phyloP scores from a whole-genome alignment of 2,888 invertebrate species.

The Lithophane semibrunnea region DNA sequence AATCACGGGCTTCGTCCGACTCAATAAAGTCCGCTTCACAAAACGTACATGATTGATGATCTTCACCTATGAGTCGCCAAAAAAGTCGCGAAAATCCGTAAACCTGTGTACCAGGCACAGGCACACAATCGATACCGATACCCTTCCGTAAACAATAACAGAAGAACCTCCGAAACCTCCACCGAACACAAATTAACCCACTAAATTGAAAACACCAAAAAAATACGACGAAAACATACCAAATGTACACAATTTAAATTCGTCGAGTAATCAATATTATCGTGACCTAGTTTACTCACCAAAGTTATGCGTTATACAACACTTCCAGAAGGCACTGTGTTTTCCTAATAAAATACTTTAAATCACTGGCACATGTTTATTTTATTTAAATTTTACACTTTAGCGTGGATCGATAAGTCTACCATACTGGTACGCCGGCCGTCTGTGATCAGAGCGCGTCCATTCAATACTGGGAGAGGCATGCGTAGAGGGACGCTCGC shows the following conservation, averaged over 20 bases:
- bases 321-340: slow-evolving; percentile 83
- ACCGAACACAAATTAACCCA: slow-evolving; percentile 69
- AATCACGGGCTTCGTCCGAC: slow-evolving; percentile 42
- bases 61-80: slow-evolving; percentile 52
- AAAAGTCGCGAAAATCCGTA: slow-evolving; percentile 61
- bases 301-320: slow-evolving; percentile 72
- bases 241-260: slow-evolving; percentile 62
- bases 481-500: slow-evolving; percentile 82
- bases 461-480: slow-evolving; percentile 86
- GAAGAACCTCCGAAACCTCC: slow-evolving; percentile 79
- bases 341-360: slow-evolving; percentile 63
- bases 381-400: slow-evolving; percentile 80
- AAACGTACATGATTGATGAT: slow-evolving; percentile 61
- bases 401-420: slow-evolving; percentile 84
- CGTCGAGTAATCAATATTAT: slow-evolving; percentile 67
- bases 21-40: slow-evolving; percentile 52
- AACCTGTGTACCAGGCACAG: slow-evolving; percentile 75
- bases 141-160: slow-evolving; percentile 83
- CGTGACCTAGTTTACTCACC: slow-evolving; percentile 78
- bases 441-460: slow-evolving; percentile 75
- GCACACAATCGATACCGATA: slow-evolving; percentile 70
- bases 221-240: slow-evolving; percentile 61
- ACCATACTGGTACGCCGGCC: slow-evolving; percentile 76
- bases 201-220: slow-evolving; percentile 63
- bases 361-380: slow-evolving; percentile 80